Evolutionary conservation across 2,113 vertebrate genomes (phyloP).

Genomic region (Cyprinodon tularosa): DNA sequence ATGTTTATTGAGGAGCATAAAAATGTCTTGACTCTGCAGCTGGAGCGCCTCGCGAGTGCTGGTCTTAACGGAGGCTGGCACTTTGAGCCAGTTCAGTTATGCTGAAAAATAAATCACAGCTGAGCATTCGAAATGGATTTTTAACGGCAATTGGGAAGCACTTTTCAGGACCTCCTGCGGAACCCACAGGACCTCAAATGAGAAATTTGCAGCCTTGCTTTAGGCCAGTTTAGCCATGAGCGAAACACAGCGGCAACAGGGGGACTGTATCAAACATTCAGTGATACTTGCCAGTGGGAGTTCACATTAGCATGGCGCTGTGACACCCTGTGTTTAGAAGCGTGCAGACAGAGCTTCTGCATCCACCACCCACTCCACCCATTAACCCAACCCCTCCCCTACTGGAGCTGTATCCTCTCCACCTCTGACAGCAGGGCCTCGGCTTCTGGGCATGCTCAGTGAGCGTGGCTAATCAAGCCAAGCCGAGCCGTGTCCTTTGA

Average conservation of each 20-base stretch:
- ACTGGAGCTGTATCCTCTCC: slow-evolving; percentile 45
- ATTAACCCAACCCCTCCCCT: background rate
- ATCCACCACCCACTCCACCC: background rate
- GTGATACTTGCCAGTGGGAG: slow-evolving; percentile 48
- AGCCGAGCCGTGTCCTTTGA: slow-evolving; percentile 60
- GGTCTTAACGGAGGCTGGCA: slow-evolving; percentile 19
- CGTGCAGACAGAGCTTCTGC: slow-evolving; percentile 58
- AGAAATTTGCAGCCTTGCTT: slow-evolving; percentile 19
- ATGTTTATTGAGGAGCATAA: slow-evolving; percentile 29
- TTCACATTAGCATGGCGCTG: slow-evolving; percentile 67
- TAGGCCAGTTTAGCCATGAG: slow-evolving; percentile 31
- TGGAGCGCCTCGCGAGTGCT: slow-evolving; percentile 16
- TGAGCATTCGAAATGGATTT: slow-evolving; percentile 58
- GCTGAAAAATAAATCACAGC: slow-evolving; percentile 44
- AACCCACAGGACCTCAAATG: slow-evolving; percentile 32
- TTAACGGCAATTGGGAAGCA: slow-evolving; percentile 28
- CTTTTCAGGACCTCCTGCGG: slow-evolving; percentile 33
- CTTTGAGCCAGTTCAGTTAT: slow-evolving; percentile 36
- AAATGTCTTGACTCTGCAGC: slow-evolving; percentile 18
- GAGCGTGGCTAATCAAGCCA: slow-evolving; percentile 66
- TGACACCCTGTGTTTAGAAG: slow-evolving; percentile 67
- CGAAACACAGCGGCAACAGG: slow-evolving; percentile 6
- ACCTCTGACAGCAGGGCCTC: slow-evolving; percentile 39
- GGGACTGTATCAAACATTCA: slow-evolving; percentile 48
- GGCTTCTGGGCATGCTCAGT: slow-evolving; percentile 56